Conservation (phyloP, 1,140 invertebrate species). For the Sminthurides bifidus region DNA sequence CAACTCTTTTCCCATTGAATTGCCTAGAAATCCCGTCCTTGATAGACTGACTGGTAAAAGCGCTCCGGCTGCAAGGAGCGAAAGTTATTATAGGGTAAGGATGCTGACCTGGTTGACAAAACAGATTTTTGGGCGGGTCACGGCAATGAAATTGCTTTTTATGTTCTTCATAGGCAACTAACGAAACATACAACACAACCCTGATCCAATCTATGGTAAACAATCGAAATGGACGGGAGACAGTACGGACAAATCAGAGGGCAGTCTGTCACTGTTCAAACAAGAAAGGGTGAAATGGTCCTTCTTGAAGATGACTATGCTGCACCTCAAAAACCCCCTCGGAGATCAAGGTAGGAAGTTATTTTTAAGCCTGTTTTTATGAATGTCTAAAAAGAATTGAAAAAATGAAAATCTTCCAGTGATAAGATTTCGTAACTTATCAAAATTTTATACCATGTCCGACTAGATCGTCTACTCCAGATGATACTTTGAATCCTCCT, state of each 20-base stretch:
- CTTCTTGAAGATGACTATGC: conserved; percentile 57
- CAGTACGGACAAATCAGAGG: conserved; percentile 3
- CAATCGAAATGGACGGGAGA: conserved; percentile 33
- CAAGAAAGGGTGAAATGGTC: conserved; percentile 44
- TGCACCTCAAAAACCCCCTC: conserved; percentile 29
- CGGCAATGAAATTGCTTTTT: neutral
- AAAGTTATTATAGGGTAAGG: conserved; percentile 61
- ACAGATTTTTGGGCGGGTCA: no score
- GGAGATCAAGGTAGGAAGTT: conserved; percentile 22
- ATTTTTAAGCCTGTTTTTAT: neutral
- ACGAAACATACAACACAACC: conserved; percentile 44
- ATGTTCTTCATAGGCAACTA: conserved; percentile 40
- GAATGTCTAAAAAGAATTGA: no score
- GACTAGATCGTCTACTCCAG: conserved; percentile 30
- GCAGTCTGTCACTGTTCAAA: conserved; percentile 38
- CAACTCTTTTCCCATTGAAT: conserved; percentile 12
- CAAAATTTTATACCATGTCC: neutral
- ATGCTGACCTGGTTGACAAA: no score
- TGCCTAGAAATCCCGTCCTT: conserved; percentile 58
- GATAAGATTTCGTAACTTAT: neutral
- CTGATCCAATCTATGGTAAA: conserved; percentile 36
- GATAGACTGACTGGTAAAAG: conserved; percentile 62
- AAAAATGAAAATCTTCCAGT: no score
- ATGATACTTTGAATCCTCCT: conserved; percentile 19
- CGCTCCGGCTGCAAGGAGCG: conserved; percentile 49